Evolutionary conservation across 2,113 vertebrate genomes (phyloP).

Genomic region (Tauraco erythrolophus): DNA sequence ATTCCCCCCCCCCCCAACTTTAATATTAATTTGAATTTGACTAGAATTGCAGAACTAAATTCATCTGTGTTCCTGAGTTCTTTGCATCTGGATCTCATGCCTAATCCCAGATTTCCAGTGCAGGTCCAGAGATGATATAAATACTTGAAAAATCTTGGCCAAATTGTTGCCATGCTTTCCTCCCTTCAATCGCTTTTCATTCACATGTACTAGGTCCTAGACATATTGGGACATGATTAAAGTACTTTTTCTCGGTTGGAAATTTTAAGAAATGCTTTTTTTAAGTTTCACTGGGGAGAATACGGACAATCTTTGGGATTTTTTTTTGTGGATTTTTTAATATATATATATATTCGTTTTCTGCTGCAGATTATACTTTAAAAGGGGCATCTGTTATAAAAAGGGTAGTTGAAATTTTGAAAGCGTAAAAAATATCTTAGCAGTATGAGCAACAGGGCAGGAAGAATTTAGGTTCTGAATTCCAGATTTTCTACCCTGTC

Average conservation of each 20-base stretch:
- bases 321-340: background rate
- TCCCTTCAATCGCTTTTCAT: background rate
- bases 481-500: background rate
- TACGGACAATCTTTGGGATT: fast-evolving
- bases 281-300: background rate
- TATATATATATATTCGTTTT: background rate
- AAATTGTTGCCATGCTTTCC: background rate
- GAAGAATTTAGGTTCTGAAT: background rate
- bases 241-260: background rate
- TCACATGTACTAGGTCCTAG: background rate
- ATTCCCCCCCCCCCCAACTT: too few species aligned
- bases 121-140: background rate
- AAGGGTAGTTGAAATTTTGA: background rate
- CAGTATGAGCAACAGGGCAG: background rate
- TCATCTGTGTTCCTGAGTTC: fast-evolving
- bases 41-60: background rate
- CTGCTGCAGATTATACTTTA: background rate
- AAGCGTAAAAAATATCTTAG: background rate
- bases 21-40: background rate
- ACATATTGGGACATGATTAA: background rate
- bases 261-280: background rate
- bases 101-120: background rate
- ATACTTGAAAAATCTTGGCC: background rate
- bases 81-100: background rate
- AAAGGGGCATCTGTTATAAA: background rate